Evolutionary conservation across 1,140 invertebrate species (phyloP).

Genomic region (Caenorhabditis brenneri): DNA sequence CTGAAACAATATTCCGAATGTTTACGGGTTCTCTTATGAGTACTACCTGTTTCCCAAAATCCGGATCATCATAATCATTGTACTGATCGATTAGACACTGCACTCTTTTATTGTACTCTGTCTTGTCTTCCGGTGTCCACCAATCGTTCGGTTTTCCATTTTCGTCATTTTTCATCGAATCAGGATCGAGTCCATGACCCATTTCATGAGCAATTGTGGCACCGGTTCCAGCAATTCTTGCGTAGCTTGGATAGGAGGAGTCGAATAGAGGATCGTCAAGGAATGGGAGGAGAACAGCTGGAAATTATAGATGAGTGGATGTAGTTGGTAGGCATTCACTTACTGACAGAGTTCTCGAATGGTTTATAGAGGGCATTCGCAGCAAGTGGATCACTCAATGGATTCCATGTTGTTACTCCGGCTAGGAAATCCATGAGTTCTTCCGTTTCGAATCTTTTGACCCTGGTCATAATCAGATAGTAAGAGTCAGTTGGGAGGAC

Average conservation of each 20-base stretch:
- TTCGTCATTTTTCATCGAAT: background rate
- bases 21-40: background rate
- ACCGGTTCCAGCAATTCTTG: background rate
- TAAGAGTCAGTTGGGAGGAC: too few relatives aligned
- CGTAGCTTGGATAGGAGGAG: background rate
- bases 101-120: background rate
- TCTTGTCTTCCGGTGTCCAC: background rate
- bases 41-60: background rate
- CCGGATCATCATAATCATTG: background rate
- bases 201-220: background rate
- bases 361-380: background rate
- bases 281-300: background rate
- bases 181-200: background rate
- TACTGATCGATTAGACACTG: background rate
- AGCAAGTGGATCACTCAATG: background rate
- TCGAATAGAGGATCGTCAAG: background rate
- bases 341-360: background rate
- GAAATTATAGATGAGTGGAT: background rate
- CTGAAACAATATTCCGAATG: too few relatives aligned
- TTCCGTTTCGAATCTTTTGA: background rate
- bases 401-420: background rate
- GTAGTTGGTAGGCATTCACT: background rate
- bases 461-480: too few relatives aligned
- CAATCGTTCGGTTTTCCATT: background rate
- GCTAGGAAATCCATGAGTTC: background rate